Evolutionary conservation across 2,113 vertebrate species (phyloP), one percentile per base, ranked within the genome.

Genomic region (Chrysochloris asiatica): DNA sequence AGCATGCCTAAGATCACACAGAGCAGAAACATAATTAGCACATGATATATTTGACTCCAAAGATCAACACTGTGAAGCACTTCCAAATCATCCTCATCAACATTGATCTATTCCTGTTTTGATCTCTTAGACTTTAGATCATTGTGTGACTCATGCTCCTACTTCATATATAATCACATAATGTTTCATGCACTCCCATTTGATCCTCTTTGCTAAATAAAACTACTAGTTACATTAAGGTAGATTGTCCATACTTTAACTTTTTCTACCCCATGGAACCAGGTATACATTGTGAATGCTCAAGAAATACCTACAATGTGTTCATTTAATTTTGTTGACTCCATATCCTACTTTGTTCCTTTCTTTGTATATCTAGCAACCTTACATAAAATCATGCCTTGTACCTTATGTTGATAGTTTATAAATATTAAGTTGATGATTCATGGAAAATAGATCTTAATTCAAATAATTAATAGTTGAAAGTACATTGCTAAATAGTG

Each of bases 171-270:
- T 38, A 45, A 78, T 36, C 72, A 47, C 30, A 4, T 47, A 88
- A 63, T 87, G 54, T 83, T 72, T 76, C 12, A 86, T 33, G 41
- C 26, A 24, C 30, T 47, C 24, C 36, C 24, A 36, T 56, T 75
- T 36, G 56, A 52, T 87, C 41, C 86, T 77, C 61, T 47, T 77
- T 63, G 4, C n/a, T 28, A 30, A 83, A 77, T 81, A 94, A 91
- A 83, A 47, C 56, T 54, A 41, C 45, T 69, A 65, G n/a, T 67
- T 84, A 14, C 38, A 65, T 21, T 72, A 84, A 83, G 11, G 65
- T 84, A 79, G 26, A 88, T 12, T 79, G 13, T 48, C 38, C 36
- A 36, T 78, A 54, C 38, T 10, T 45, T 50, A 33, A 14, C 3
- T 30, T 75, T 59, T 76, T 54, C 83, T 83, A 47, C 88, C 14